A percentile compares a stretch with the other conserved stretches of the same genome.
Evolutionary conservation across 2,797 vertebrate genomes (phyloP).

Genomic region (Phylloscopus collybita): DNA sequence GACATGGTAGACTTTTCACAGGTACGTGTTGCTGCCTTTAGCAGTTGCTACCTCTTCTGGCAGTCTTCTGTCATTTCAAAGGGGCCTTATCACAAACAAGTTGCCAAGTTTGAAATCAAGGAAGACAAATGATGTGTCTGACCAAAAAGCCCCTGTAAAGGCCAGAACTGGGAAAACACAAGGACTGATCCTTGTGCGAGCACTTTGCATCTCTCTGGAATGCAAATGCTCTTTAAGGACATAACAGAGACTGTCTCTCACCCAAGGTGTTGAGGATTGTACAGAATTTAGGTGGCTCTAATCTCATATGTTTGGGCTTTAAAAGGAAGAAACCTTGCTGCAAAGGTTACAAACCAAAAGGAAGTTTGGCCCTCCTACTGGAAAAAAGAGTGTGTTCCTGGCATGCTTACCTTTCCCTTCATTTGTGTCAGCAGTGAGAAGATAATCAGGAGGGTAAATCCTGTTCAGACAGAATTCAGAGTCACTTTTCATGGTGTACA

Average conservation of each 20-base stretch:
- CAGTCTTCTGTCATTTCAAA: neutral
- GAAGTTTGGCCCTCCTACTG: neutral
- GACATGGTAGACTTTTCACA: neutral
- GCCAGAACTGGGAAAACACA: neutral
- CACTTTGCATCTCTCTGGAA: neutral
- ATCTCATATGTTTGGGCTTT: neutral
- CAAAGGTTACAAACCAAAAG: neutral
- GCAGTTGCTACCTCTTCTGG: neutral
- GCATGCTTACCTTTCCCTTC: neutral
- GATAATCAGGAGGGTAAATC: neutral
- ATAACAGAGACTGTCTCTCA: neutral
- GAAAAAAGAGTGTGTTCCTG: neutral
- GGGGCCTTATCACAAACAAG: neutral
- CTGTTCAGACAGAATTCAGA: neutral
- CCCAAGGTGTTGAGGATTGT: neutral
- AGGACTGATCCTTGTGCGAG: fast-evolving
- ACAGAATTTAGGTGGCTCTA: neutral
- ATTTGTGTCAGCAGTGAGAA: neutral
- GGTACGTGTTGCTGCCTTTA: neutral
- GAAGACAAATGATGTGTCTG: neutral
- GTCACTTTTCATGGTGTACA: neutral
- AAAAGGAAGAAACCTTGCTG: neutral
- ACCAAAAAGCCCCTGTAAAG: neutral
- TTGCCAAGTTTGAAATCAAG: neutral
- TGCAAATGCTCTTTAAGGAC: neutral